Base-by-base conservation (phyloP, 2,888 invertebrate genomes). In the Silvanus unidentatus region DNA sequence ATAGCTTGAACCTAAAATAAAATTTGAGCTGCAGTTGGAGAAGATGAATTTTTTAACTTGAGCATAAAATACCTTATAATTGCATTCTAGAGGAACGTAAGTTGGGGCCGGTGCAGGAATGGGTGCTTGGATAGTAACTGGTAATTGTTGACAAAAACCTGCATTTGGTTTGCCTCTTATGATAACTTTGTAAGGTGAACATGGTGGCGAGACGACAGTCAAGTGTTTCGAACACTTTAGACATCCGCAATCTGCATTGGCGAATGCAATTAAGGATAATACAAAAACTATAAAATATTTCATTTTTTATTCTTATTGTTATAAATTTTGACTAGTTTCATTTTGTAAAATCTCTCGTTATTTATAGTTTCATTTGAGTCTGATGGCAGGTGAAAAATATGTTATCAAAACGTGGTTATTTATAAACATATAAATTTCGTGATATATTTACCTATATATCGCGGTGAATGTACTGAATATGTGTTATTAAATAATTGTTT, bases 211-310 rank as follows among this genome's bases (percentile, higher is more conserved):
- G 3, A 63, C 54, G 1, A 68, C 60, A 14, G 54, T 50, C 16
- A 70, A 47, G 46, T 69, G 54, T 50, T 64, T 66, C 39, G 65
- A 63, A 48, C 70, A 70, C 69, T 64, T 63, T 22, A 68, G 50
- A 44, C 70, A 71, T 32, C 70, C 70, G 43, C 71, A 71, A 42
- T 69, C 57, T 2, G 64, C 63, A 10, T 44, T 50, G 16, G 54
- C 60, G 16, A 50, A 49, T 27, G 52, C 54, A 15, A 54, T 42
- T 11, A 61, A 29, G 10, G 51, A 48, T 34, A 57, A 14, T 22
- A 22, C 8, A 22, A 22, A 22, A 22, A 22, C 8, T 22, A 22
- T 22, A 3, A 22, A 5, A 34, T 48, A 29, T 32, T 54, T 57
- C 55, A 55, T 57, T 42, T 38, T 47, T 28, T 37, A 16, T 30